Base-by-base conservation (phyloP, 2,113 vertebrate species). In the Callopanchax toddi region DNA sequence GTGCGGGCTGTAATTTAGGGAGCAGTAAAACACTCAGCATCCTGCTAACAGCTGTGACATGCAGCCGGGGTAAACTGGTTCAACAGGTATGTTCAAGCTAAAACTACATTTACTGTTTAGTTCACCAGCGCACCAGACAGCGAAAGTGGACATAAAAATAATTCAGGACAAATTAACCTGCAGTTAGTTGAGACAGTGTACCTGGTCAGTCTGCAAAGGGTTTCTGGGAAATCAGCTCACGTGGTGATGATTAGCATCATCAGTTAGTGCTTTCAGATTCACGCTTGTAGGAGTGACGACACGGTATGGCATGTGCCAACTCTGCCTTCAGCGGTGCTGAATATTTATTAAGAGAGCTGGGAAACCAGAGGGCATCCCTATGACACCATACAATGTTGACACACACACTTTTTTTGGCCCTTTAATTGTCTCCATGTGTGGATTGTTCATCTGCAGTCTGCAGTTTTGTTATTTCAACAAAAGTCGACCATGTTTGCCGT, bases 401-500 rank as follows among this genome's bases (percentile, higher is more conserved):
- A 22, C 39, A 25, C 37, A 60, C 29, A 32, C 50, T 72, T 51
- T 50, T 52, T 61, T 34, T 21, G 48, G 62, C 53, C 25, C 76
- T 76, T 71, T 59, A 52, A 63, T 23, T 18, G 23, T 57, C 15
- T 32, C 37, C 17, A 1, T 51, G 54, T 73, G 64, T 65, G 45
- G 56, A 60, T 37, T 60, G 42, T 60, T 79, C 48, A 66, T 76
- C 76, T 69, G 48, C 13, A 53, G 50, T 74, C 68, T 67, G 70
- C 52, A 74, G 37, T 70, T 72, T 48, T 78, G 61, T 81, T 77
- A 73, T 78, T 75, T 63, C 29, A 56, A 71, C 75, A 67, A 68
- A 79, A 56, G 49, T 23, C 49, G 22, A 51, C 60, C 61, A 63
- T 74, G 69, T 18, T 25, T 52, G 50, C 11, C 3, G 67, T 85